These are phyloP conservation scores for Aurelia aurita complex sp. Pacific DNA, from an alignment of 30 jellyfish, hydroid and myxozoan species.

Conservation along the genomic window DNA sequence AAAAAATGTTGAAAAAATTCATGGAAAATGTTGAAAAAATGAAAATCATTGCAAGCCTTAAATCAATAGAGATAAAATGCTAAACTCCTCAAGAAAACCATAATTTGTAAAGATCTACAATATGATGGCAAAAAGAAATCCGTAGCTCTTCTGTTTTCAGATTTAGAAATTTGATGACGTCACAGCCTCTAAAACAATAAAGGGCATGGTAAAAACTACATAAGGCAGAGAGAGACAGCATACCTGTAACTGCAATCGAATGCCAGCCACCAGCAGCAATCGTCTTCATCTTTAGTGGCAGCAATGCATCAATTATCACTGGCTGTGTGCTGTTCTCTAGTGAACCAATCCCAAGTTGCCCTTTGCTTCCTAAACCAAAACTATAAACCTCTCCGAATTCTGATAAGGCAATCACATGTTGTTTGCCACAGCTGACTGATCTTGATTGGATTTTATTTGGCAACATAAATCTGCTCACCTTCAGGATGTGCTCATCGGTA, in stretches of 20 bases:
- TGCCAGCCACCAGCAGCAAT: slow-evolving; percentile 99
- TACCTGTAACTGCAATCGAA: slow-evolving; percentile 90
- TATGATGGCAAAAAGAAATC: no score
- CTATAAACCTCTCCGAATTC: slow-evolving; percentile 63
- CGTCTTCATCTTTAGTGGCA: slow-evolving; percentile 53
- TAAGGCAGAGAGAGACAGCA: neutral
- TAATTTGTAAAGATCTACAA: no score
- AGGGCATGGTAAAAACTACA: no score
- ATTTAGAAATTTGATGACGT: neutral
- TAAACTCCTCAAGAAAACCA: no score
- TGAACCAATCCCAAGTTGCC: slow-evolving; percentile 91
- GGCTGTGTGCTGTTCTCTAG: slow-evolving; percentile 39
- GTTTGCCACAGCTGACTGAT: slow-evolving; percentile 86
- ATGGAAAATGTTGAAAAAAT: no score
- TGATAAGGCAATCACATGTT: slow-evolving; percentile 73
- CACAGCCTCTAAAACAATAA: neutral
- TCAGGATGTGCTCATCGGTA: no score
- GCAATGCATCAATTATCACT: slow-evolving; percentile 58
- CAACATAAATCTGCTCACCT: slow-evolving; percentile 2
- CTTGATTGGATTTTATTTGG: slow-evolving; percentile 14
- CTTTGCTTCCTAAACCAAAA: slow-evolving; percentile 89
- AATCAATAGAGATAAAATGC: no score
- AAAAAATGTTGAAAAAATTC: no score
- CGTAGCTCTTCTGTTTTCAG: no score
- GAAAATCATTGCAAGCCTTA: no score